Conservation (phyloP, 2,113 vertebrate genomes). For the Actenoides hombroni region DNA sequence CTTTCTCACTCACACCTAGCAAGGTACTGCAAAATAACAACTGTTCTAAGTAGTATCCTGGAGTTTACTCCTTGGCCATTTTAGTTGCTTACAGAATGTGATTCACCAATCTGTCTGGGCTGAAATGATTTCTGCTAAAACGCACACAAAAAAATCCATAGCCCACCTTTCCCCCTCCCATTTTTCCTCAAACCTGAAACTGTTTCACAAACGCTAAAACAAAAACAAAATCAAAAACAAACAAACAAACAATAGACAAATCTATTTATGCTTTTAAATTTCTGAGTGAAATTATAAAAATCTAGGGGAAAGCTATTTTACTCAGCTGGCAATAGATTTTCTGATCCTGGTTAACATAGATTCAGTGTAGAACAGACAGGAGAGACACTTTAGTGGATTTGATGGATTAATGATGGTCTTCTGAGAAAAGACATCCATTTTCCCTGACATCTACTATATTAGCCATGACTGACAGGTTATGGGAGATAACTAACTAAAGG, state of each 20-base stretch:
- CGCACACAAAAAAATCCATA: not conserved
- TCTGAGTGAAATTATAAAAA: not conserved
- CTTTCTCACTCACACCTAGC: not conserved
- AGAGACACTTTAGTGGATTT: not conserved
- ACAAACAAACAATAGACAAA: not conserved
- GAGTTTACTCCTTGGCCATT: not conserved
- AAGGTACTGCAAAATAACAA: not conserved
- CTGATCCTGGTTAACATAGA: not conserved
- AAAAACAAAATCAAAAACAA: not conserved
- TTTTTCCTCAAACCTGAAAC: not conserved
- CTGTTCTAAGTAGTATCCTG: not conserved
- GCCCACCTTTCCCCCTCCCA: not conserved
- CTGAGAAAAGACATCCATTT: not conserved
- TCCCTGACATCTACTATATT: not conserved
- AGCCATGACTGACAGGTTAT: not conserved
- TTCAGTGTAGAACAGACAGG: not conserved
- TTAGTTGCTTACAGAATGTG: not conserved
- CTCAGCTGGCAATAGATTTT: not conserved
- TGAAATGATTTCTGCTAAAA: not conserved
- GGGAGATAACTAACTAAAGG: not conserved
- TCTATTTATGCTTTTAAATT: not conserved
- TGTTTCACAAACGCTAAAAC: not conserved
- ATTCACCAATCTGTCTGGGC: not conserved
- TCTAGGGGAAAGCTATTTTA: not conserved
- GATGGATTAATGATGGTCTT: not conserved